These are phyloP conservation scores for Ellobius talpinus DNA, from an alignment of 2,113 vertebrate species.

Conservation along the genomic window DNA sequence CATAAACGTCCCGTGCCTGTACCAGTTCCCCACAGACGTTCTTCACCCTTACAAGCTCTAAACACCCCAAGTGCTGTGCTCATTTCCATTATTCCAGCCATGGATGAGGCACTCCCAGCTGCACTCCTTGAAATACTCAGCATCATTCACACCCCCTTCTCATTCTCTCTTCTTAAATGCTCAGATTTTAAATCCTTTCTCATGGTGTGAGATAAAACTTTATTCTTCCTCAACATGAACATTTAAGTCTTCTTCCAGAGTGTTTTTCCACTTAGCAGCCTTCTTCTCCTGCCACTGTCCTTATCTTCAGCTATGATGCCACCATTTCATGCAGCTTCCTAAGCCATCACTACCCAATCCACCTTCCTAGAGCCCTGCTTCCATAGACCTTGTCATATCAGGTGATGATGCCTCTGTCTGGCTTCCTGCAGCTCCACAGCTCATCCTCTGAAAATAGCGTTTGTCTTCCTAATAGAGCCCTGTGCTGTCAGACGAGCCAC, in stretches of 20 bases:
- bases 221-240: neutral
- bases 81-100: neutral
- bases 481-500: neutral
- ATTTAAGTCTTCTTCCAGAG: neutral
- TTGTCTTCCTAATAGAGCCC: neutral
- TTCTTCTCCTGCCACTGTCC: neutral
- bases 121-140: neutral
- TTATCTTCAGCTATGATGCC: neutral
- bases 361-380: neutral
- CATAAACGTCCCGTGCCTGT: neutral
- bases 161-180: neutral
- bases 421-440: neutral
- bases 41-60: neutral
- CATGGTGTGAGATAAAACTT: neutral
- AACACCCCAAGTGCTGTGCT: accelerated
- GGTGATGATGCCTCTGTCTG: neutral
- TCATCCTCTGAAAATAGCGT: neutral
- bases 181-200: neutral
- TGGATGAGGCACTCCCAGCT: neutral
- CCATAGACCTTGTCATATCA: neutral
- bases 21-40: neutral
- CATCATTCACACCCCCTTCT: neutral
- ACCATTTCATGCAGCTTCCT: neutral
- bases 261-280: neutral
- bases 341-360: neutral